Evolutionary conservation across 2,113 vertebrate species (phyloP), one percentile per base, ranked within the genome.

Genomic region (Thymallus thymallus): DNA sequence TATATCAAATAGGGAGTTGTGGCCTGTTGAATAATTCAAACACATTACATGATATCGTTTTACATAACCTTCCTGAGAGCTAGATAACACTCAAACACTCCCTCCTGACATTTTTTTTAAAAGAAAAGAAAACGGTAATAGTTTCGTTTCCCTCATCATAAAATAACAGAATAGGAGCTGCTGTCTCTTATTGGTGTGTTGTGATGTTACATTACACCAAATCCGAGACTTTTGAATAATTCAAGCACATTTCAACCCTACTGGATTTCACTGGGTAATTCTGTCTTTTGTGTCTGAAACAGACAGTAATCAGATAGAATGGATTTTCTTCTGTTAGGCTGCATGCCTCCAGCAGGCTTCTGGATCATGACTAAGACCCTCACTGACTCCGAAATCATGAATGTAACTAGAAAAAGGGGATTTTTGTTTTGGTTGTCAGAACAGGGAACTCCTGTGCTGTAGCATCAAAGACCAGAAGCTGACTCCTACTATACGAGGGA

Each of bases 161-260:
- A 76, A 29, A 66, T 72, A 2, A 22, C n/a, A 16, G 72, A 58
- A 76, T 3, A 18, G 70, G 51, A 74, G 69, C 70, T 67, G 58
- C 65, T 67, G 16, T 18, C 48, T 6, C 13, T 12, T 45, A 64
- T 20, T 16, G n/a, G 3, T 74, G 30, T 61, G 55, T 51, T 16
- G 16, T 61, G 55, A 7, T 16, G 16, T 81, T 81, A 73, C 71
- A 76, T 79, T 60, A 72, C 71, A 48, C 18, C 64, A 72, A 73
- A 22, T 73, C 46, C 13, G 4, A 22, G 32, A 71, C 84, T 58
- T 18, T 51, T 83, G 67, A 87, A 89, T 85, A 83, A 88, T 90
- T 89, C 75, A 88, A 83, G 80, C 58, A 73, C 3, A 41, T 77
- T 72, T 75, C 76, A 73, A 45, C 45, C 46, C 55, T 45, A 61